Percentiles rank a stretch among this genome's conserved stretches.
Conservation (phyloP, 2,888 invertebrate genomes). For the Coremacera marginata region DNA sequence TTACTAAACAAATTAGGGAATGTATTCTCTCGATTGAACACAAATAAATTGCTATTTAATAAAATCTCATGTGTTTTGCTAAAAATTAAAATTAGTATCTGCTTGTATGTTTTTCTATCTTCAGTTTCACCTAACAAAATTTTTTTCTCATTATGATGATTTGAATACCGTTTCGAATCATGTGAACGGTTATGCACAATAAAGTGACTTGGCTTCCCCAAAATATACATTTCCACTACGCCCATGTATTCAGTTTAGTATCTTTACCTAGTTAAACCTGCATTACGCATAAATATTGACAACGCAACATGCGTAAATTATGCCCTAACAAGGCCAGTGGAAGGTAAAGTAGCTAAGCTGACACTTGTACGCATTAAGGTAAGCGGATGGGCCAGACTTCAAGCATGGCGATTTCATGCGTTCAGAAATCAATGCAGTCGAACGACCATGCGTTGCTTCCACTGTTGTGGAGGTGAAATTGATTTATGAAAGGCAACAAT, state of each 20-base stretch:
- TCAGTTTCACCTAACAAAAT: too few relatives aligned
- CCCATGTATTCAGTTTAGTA: background rate
- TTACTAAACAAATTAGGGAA: too few relatives aligned
- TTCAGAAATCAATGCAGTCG: background rate
- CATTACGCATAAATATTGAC: conserved; percentile 6
- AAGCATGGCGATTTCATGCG: background rate
- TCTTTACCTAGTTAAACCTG: background rate
- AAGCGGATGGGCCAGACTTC: background rate
- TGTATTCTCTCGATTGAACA: too few relatives aligned
- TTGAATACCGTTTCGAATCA: too few relatives aligned
- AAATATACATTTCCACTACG: too few relatives aligned
- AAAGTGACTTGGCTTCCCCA: too few relatives aligned
- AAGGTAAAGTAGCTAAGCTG: background rate
- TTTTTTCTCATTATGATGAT: too few relatives aligned
- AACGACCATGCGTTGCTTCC: background rate
- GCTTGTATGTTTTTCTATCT: too few relatives aligned
- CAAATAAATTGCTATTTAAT: too few relatives aligned
- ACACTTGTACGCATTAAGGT: background rate
- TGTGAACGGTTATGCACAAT: too few relatives aligned
- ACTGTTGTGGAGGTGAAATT: background rate
- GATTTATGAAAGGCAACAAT: background rate
- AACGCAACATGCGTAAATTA: conserved; percentile 27
- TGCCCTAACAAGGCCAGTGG: background rate
- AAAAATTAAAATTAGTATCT: too few relatives aligned
- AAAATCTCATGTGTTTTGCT: too few relatives aligned